A percentile compares a stretch with the other conserved stretches of the same genome.
These are phyloP conservation scores for Ibidorhyncha struthersii DNA, from an alignment of 2,113 vertebrate genomes.

Conservation along the genomic window DNA sequence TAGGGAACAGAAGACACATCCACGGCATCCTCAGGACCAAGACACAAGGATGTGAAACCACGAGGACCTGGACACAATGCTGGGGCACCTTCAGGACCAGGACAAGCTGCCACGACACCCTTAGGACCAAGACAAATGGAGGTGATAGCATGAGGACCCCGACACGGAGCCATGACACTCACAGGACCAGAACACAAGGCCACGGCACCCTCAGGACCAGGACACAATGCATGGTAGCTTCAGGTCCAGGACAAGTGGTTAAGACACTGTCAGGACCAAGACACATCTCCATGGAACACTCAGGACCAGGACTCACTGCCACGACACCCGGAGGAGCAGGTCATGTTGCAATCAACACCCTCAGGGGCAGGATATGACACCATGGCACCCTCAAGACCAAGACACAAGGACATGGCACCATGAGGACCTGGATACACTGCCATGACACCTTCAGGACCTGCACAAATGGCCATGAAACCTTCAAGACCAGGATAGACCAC, in stretches of 20 bases:
- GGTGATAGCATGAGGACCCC: background rate
- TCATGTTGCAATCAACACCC: background rate
- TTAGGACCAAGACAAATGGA: background rate
- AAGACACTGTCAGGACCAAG: background rate
- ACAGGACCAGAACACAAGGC: background rate
- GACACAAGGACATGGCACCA: too few species aligned
- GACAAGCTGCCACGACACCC: background rate
- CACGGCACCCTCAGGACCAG: background rate
- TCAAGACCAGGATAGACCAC: background rate
- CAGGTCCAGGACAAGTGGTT: too few species aligned
- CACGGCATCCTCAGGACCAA: background rate
- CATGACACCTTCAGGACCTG: background rate
- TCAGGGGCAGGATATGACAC: background rate
- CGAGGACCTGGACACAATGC: background rate
- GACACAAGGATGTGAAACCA: background rate
- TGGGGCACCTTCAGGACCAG: background rate
- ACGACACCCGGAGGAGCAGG: background rate
- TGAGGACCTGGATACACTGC: too few species aligned
- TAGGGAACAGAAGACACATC: background rate
- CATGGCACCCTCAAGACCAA: background rate
- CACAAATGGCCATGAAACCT: background rate
- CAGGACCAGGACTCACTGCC: too few species aligned
- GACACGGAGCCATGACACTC: background rate
- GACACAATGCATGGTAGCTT: accelerated
- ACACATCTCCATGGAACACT: background rate